Percentiles rank a stretch among this genome's conserved stretches.
phyloP scores from a whole-genome alignment of 2,113 vertebrate genomes.

The Saguinus midas region DNA sequence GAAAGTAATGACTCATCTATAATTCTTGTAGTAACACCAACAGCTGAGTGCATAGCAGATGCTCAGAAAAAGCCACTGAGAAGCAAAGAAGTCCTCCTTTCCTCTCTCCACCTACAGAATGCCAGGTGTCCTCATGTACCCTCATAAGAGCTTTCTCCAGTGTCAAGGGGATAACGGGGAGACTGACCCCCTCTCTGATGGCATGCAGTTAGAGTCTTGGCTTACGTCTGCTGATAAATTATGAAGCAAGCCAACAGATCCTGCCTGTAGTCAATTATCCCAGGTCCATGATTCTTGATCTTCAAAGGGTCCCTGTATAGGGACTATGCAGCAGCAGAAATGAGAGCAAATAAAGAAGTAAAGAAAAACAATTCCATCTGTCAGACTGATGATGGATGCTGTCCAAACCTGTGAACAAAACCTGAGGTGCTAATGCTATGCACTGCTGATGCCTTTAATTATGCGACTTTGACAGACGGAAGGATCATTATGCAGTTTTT shows the following conservation, averaged over 20 bases:
- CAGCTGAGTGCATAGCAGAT: conserved; percentile 10
- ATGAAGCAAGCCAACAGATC: conserved; percentile 47
- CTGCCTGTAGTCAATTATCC: conserved; percentile 34
- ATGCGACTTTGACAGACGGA: conserved; percentile 82
- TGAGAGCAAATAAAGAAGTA: conserved; percentile 69
- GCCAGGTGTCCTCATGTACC: neutral
- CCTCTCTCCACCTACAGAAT: neutral
- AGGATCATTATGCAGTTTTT: conserved; percentile 81
- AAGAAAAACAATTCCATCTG: conserved; percentile 77
- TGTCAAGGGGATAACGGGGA: neutral
- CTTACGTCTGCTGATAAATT: conserved; percentile 53
- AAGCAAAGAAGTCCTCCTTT: conserved; percentile 31
- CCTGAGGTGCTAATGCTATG: conserved; percentile 78
- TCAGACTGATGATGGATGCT: conserved; percentile 75
- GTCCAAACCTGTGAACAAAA: conserved; percentile 75
- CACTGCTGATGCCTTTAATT: conserved; percentile 78
- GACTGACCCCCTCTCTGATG: conserved; percentile 44
- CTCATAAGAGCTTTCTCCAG: conserved; percentile 18
- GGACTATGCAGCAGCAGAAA: neutral
- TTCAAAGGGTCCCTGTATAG: neutral
- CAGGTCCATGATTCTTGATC: neutral
- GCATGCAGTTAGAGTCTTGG: conserved; percentile 32
- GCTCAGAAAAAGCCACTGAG: conserved; percentile 2
- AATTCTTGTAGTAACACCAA: conserved; percentile 3
- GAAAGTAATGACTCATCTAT: conserved; percentile 34